Evolutionary conservation across 2,888 invertebrate genomes (phyloP), one percentile per base, ranked within the genome.

Genomic region (Chrysolina americana): DNA sequence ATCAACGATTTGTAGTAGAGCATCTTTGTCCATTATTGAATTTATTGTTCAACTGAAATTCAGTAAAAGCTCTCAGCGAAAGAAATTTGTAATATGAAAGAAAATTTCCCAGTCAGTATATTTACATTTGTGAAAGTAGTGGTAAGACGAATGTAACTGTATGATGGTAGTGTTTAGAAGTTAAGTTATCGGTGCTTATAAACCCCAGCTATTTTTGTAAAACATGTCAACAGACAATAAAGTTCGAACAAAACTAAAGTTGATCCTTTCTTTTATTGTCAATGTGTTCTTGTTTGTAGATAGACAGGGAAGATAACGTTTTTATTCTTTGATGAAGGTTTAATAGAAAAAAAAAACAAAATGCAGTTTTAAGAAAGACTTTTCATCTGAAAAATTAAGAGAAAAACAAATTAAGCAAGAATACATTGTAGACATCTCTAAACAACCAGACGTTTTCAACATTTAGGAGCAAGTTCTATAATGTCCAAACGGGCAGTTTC

Each of bases 1-100:
- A 81, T 81, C 82, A 82, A 81, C 82, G 82, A 82, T 76, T 71
- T 74, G 78, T 77, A 80, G 76, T 76, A 23, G 73, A 36, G 76
- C 76, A 74, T 76, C 81, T 74, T 73, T 76, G 81, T 82, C 82
- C 81, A 81, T 81, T 80, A 80, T 79, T 74, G 70, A 77, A 77
- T 68, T 66, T 74, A 65, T 74, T 70, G 65, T 75, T 75, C 65
- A 65, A 76, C n/a, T 72, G 44, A 69, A 70, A 65, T 15, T 28
- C 23, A 59, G 8, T 28, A 15, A 36, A 23, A 28, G 59, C 28
- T 59, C 36, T 59, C 59, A 36, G 59, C 15, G 11, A 28, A 15
- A 59, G 36, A 36, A n/a, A 59, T 36, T 50, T 50, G 50, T 50
- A 17, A n/a, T 2, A 17, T 19, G n/a, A 4, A 50, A 6, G 10